A percentile compares a stretch with the other conserved stretches of the same genome.
Evolutionary conservation across 2,797 vertebrate species (phyloP).

Genomic region (Lagodon rhomboides): DNA sequence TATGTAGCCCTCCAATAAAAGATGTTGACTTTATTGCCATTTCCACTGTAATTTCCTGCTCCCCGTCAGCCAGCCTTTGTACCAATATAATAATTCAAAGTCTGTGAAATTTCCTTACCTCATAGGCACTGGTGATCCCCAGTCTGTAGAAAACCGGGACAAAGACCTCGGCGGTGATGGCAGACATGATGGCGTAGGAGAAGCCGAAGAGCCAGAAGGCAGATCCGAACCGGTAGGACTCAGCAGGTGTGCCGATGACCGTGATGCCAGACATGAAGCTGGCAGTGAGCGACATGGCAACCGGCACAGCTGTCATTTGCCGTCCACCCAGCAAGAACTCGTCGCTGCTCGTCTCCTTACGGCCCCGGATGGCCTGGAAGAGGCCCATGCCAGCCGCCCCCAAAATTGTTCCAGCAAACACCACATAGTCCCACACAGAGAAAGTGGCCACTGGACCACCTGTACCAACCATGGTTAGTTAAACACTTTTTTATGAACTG

Average conservation of each 20-base stretch:
- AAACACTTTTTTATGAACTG: conserved; percentile 10
- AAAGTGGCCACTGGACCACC: conserved; percentile 83
- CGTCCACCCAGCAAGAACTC: conserved; percentile 88
- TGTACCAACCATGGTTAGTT: conserved; percentile 76
- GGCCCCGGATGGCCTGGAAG: conserved; percentile 84
- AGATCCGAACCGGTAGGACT: conserved; percentile 83
- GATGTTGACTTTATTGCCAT: not conserved
- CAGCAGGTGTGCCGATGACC: conserved; percentile 88
- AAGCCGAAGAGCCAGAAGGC: conserved; percentile 85
- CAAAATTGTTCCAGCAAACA: conserved; percentile 84
- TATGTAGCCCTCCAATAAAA: conserved; percentile 1
- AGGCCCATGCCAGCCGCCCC: conserved; percentile 81
- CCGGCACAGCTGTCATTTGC: conserved; percentile 87
- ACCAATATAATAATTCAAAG: not conserved
- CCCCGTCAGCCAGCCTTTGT: not conserved
- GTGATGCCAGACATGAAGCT: conserved; percentile 91
- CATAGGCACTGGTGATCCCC: conserved; percentile 87
- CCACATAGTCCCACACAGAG: conserved; percentile 90
- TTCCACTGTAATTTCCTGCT: conserved; percentile 1
- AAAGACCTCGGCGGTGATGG: conserved; percentile 86
- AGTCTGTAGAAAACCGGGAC: conserved; percentile 88
- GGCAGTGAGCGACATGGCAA: conserved; percentile 89
- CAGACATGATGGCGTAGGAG: conserved; percentile 85
- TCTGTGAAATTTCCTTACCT: conserved; percentile 76
- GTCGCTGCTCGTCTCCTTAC: conserved; percentile 78